Conservation (phyloP, 2,797 vertebrate genomes). For the Sebastes steindachneri region DNA sequence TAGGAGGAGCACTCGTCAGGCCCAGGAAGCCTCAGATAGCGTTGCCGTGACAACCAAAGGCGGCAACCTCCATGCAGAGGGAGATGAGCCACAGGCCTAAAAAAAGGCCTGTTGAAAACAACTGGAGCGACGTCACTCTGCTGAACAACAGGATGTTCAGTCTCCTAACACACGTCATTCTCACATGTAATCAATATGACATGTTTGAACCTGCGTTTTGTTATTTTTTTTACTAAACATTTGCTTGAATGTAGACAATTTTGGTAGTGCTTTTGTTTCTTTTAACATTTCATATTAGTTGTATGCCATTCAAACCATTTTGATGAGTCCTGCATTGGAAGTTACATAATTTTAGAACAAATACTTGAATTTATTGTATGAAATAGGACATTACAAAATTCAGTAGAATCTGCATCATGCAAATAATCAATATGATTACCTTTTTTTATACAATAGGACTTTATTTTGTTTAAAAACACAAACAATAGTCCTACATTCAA, state of each 20-base stretch:
- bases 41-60: slow-evolving; percentile 49
- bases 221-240: background rate
- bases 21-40: slow-evolving; percentile 9
- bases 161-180: background rate
- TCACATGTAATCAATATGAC: background rate
- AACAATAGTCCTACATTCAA: background rate
- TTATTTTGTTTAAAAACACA: background rate
- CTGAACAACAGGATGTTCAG: slow-evolving; percentile 11
- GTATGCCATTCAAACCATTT: background rate
- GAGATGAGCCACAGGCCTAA: slow-evolving; percentile 40
- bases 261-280: background rate
- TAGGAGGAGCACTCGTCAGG: slow-evolving; percentile 50
- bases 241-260: background rate
- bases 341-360: background rate
- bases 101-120: slow-evolving; percentile 22
- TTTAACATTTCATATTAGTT: background rate
- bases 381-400: background rate
- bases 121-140: slow-evolving; percentile 1
- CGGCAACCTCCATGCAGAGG: slow-evolving; percentile 25
- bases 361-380: background rate
- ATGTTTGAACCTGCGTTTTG: background rate
- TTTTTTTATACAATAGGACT: background rate
- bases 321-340: background rate
- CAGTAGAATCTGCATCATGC: background rate
- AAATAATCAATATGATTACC: background rate